Conservation (phyloP, 2,797 vertebrate genomes). For the Borostomias antarcticus region DNA sequence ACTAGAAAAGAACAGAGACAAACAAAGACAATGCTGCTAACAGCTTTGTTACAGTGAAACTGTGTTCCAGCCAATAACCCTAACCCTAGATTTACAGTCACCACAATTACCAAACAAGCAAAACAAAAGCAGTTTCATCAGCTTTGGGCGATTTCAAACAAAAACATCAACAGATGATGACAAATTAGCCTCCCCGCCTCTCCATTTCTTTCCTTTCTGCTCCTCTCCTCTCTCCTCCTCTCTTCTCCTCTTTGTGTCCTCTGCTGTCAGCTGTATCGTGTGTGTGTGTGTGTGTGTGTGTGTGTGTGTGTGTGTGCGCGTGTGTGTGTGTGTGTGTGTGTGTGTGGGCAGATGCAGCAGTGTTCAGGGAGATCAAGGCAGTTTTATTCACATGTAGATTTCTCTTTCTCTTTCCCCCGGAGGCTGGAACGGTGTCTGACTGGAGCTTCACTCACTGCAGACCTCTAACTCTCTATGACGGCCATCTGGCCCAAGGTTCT, state of each 20-base stretch:
- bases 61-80: conserved; percentile 1
- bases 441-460: no score
- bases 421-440: no score
- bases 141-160: no score
- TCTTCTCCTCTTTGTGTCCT: background rate
- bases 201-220: background rate
- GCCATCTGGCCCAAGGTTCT: no score
- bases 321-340: conserved; percentile 19
- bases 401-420: no score
- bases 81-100: conserved; percentile 16
- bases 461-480: no score
- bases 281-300: background rate
- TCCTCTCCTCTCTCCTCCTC: background rate
- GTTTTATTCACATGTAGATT: no score
- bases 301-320: conserved; percentile 11
- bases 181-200: background rate
- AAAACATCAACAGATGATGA: no score
- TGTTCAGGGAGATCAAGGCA: no score
- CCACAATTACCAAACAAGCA: conserved; percentile 1
- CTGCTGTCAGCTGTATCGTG: no score
- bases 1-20: no score
- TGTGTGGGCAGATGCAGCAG: background rate
- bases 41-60: conserved; percentile 24
- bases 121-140: background rate
- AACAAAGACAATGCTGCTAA: conserved; percentile 3